Base-by-base conservation (phyloP, 2,113 vertebrate species). In the Phoenicopterus ruber region DNA sequence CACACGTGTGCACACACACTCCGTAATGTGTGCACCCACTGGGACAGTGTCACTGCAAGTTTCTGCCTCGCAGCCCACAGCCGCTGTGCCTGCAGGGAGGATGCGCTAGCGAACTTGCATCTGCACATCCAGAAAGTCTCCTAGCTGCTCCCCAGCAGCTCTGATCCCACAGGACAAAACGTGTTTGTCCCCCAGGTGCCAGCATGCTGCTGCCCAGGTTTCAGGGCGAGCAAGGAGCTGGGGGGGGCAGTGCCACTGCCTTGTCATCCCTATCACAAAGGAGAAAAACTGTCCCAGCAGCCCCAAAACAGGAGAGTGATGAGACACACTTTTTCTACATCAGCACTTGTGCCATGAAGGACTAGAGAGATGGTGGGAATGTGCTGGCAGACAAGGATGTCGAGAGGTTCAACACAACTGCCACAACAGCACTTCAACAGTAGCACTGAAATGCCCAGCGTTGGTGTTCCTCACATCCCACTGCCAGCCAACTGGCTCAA, bases 81-180 rank as follows among this genome's bases (percentile, higher is more conserved):
- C 7, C 0, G 0, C 65, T 52, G 13, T 52, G 46, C 26, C 69
- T 36, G 22, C 26, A 67, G 49, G 5, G 40, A 72, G 40, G 40
- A 49, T 54, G 21, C 1, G 3, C 44, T 7, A 29, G 16, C 14
- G 21, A 86, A 38, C 44, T 36, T 29, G 18, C 7, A 62, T 49
- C 29, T 4, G 1, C 24, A 38, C 12, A 44, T 17, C 14, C 14
- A 24, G 40, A 10, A 85, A 36, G 11, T 52, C 78, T 82, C 32
- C 31, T 31, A 40, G 25, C 10, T 72, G 57, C 4, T 70, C 18
- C 24, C 13, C 46, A 22, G 32, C 7, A 80, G 13, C 40, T 69
- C 31, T 2, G 1, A 9, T 31, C 28, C 34, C 46, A 32, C 28
- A 46, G 66, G 38, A 42, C 4, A 81, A 58, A 49, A 16, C 0